These are phyloP conservation scores for Drosophila leontia DNA, from an alignment of 1,140 invertebrate species.

Conservation along the genomic window DNA sequence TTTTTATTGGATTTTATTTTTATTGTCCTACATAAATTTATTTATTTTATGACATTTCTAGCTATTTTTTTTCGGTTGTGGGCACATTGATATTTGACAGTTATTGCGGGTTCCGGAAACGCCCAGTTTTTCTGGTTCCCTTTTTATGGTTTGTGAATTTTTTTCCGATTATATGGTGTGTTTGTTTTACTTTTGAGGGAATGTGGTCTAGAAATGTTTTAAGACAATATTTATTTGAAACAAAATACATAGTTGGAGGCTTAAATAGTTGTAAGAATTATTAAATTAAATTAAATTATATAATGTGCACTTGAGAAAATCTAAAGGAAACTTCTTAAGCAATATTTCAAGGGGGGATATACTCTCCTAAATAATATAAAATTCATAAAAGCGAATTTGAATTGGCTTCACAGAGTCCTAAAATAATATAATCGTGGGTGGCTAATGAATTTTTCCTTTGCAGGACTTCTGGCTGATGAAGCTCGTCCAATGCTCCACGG, in stretches of 20 bases:
- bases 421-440: constrained; percentile 2
- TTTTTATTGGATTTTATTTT: constrained; percentile 76
- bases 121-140: constrained; percentile 65
- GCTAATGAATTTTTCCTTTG: constrained; percentile 17
- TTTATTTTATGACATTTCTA: constrained; percentile 68
- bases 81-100: constrained; percentile 73
- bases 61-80: constrained; percentile 23
- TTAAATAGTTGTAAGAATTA: neutral
- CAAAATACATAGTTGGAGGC: too few species aligned
- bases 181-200: constrained; percentile 3
- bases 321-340: neutral
- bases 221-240: neutral
- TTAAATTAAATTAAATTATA: neutral
- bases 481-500: constrained; percentile 32
- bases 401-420: neutral
- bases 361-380: neutral
- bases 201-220: neutral
- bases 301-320: neutral
- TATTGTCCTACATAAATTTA: constrained; percentile 76
- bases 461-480: constrained; percentile 36
- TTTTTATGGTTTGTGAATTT: constrained; percentile 65
- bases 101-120: constrained; percentile 72
- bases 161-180: constrained; percentile 8
- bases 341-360: neutral
- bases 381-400: neutral